These are phyloP conservation scores for Cerastis leucographa DNA, from an alignment of 2,888 invertebrate genomes.

Conservation along the genomic window DNA sequence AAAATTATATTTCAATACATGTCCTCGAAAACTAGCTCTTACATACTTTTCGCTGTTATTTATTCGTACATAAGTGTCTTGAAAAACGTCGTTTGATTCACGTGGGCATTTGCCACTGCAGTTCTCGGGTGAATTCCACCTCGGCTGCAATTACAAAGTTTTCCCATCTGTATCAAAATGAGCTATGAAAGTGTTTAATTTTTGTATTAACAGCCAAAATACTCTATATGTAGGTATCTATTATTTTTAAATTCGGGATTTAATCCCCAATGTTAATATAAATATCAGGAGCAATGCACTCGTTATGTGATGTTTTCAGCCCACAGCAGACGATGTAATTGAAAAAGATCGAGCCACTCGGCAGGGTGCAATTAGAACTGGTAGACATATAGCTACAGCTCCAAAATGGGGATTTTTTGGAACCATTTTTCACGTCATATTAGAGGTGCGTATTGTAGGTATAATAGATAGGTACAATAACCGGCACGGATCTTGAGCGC, in stretches of 20 bases:
- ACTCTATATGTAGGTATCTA: not conserved
- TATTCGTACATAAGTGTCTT: not conserved
- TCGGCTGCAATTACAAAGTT: too few species aligned
- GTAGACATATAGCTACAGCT: slow-evolving; percentile 77
- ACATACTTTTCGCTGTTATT: not conserved
- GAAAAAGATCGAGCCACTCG: slow-evolving; percentile 81
- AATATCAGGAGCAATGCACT: slow-evolving; percentile 11
- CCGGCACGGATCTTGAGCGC: not conserved
- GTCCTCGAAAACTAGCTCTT: too few species aligned
- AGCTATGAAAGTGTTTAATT: too few species aligned
- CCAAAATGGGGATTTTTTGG: slow-evolving; percentile 89
- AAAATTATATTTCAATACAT: not conserved
- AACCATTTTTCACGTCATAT: slow-evolving; percentile 86
- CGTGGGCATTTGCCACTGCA: too few species aligned
- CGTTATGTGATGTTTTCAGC: slow-evolving; percentile 74
- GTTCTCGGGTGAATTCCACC: not conserved
- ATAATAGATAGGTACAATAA: not conserved
- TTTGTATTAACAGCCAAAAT: not conserved
- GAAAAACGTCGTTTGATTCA: too few species aligned
- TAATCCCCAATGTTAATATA: not conserved
- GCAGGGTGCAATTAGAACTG: slow-evolving; percentile 77
- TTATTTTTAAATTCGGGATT: not conserved
- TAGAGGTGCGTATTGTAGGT: slow-evolving; percentile 80
- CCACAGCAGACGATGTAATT: slow-evolving; percentile 82
- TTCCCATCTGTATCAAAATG: not conserved